These are phyloP conservation scores for Strigops habroptila DNA, from an alignment of 2,113 vertebrate species.

Conservation along the genomic window DNA sequence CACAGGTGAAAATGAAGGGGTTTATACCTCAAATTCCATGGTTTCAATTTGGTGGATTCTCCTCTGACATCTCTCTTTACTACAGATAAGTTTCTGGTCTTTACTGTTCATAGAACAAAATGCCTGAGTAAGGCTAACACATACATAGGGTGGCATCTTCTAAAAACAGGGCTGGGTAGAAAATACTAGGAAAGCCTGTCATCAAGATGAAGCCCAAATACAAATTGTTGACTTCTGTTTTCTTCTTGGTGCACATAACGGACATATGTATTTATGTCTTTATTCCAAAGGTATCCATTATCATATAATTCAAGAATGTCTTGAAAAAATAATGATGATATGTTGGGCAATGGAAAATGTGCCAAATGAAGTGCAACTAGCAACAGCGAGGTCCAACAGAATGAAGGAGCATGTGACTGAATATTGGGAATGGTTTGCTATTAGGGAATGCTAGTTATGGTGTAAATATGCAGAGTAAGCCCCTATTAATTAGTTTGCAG, in stretches of 20 bases:
- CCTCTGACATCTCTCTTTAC: not conserved
- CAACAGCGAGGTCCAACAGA: not conserved
- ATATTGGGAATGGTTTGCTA: not conserved
- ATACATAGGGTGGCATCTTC: not conserved
- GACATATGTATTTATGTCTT: not conserved
- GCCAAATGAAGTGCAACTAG: not conserved
- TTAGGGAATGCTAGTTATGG: not conserved
- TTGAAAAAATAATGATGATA: not conserved
- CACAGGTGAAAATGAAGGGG: not conserved
- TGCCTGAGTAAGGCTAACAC: not conserved
- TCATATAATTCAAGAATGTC: not conserved
- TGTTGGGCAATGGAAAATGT: not conserved
- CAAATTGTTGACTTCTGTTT: not conserved
- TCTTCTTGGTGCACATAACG: not conserved
- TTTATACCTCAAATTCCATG: not conserved
- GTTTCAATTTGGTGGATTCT: not conserved
- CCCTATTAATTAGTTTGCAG: not conserved
- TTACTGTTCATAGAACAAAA: not conserved
- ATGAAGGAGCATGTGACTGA: not conserved
- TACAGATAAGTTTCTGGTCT: not conserved
- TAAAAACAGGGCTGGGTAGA: not conserved
- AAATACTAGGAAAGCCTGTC: not conserved
- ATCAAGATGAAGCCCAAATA: not conserved
- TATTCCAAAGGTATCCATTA: not conserved
- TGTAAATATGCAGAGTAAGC: not conserved